These are phyloP conservation scores for Leptoclinus maculatus DNA, from an alignment of 2,797 vertebrate species.

Conservation along the genomic window DNA sequence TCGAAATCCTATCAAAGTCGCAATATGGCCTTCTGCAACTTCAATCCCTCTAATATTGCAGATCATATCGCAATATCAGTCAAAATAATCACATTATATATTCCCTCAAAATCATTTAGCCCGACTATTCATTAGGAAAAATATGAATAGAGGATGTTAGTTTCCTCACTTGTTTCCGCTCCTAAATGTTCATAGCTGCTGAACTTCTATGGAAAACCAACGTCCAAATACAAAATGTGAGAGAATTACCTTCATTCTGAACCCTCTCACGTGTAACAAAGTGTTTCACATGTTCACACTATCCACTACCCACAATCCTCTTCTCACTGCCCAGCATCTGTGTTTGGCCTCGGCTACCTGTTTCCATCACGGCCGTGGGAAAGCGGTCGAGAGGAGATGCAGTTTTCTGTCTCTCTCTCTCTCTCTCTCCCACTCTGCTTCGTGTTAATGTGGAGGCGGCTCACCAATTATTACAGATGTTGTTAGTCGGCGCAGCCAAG, in stretches of 20 bases:
- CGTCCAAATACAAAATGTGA: neutral
- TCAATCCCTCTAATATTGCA: neutral
- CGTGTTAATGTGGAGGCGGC: conserved; percentile 60
- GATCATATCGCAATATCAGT: neutral
- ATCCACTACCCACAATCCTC: conserved; percentile 6
- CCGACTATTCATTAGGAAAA: neutral
- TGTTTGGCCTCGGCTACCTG: conserved; percentile 57
- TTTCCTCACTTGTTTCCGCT: neutral
- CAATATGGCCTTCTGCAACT: neutral
- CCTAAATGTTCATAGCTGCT: neutral
- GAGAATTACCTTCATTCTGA: neutral
- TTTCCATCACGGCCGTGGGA: conserved; percentile 56
- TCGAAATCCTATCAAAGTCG: neutral
- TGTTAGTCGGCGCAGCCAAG: conserved; percentile 59
- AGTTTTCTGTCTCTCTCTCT: neutral
- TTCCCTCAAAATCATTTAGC: neutral
- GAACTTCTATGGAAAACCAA: neutral
- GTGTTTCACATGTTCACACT: neutral
- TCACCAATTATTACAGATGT: conserved; percentile 68
- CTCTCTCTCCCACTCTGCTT: conserved; percentile 14
- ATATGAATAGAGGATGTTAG: neutral
- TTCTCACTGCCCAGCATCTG: conserved; percentile 12
- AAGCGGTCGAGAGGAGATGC: conserved; percentile 28
- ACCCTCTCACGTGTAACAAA: neutral
- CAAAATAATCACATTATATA: neutral